Percentiles rank a stretch among this genome's conserved stretches.
Conservation (phyloP, 1,140 invertebrate species). For the Drosophila albomicans region DNA sequence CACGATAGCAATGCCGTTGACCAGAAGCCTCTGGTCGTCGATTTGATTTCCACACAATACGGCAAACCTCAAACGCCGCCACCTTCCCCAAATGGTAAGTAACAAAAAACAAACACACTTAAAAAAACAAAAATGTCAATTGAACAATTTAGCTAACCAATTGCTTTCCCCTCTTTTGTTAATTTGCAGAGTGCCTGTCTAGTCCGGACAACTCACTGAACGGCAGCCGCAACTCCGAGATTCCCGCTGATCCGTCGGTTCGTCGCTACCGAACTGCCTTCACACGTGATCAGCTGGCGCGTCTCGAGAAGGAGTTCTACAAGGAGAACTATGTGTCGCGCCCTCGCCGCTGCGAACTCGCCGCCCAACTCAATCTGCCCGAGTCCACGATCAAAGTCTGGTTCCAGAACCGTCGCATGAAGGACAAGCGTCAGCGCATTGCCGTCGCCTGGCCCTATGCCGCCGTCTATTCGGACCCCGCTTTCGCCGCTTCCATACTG, state of each 20-base stretch:
- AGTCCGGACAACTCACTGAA: conserved; percentile 84
- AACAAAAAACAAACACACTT: background rate
- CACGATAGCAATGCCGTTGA: conserved; percentile 66
- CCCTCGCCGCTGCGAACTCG: conserved; percentile 97
- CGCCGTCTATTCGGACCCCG: conserved; percentile 96
- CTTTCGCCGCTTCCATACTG: conserved; percentile 95
- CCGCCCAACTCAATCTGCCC: conserved; percentile 95
- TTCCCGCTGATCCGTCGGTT: conserved; percentile 88
- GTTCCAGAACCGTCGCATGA: conserved; percentile 99
- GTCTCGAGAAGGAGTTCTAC: conserved; percentile 98
- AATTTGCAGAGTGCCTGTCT: conserved; percentile 83
- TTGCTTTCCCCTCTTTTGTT: background rate
- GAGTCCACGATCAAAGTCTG: conserved; percentile 99
- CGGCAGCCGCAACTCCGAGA: conserved; percentile 75
- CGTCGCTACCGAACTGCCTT: conserved; percentile 98
- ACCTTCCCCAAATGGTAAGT: conserved; percentile 84
- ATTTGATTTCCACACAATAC: conserved; percentile 79
- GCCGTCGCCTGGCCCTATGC: conserved; percentile 97
- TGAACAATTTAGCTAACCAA: conserved; percentile 39
- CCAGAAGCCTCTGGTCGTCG: conserved; percentile 82
- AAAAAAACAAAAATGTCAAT: background rate
- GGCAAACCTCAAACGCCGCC: conserved; percentile 83
- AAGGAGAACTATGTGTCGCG: conserved; percentile 99
- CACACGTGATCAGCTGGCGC: conserved; percentile 96
- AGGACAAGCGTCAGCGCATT: conserved; percentile 97